A percentile compares a stretch with the other conserved stretches of the same genome.
Conservation (phyloP, 2,797 vertebrate genomes). For the Danio jaintianensis region DNA sequence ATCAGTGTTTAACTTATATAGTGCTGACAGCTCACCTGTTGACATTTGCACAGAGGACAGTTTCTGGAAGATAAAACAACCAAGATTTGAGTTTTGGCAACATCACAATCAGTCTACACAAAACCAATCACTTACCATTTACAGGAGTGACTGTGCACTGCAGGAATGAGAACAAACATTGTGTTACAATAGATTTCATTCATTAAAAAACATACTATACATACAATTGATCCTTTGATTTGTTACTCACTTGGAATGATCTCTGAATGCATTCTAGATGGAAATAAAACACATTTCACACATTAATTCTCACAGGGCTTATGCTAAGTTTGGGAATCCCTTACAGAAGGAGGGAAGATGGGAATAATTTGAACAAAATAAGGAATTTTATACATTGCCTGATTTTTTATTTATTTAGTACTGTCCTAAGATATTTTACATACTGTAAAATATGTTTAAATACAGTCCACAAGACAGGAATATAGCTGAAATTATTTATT, state of each 20-base stretch:
- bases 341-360: no score
- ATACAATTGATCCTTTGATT: neutral
- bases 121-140: slow-evolving; percentile 15
- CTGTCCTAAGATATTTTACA: no score
- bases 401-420: no score
- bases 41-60: slow-evolving; percentile 11
- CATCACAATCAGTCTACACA: neutral
- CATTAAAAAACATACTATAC: neutral
- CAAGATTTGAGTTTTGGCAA: neutral
- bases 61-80: slow-evolving; percentile 2
- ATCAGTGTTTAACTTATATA: neutral
- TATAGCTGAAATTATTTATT: no score
- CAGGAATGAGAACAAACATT: neutral
- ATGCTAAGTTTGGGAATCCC: no score
- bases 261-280: neutral
- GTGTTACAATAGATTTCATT: neutral
- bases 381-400: no score
- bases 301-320: neutral
- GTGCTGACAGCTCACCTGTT: slow-evolving; percentile 20
- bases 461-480: no score
- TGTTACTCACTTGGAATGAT: neutral
- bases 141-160: slow-evolving; percentile 26
- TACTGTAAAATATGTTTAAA: no score
- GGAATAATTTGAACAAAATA: no score
- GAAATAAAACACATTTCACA: neutral